A percentile compares a stretch with the other conserved stretches of the same genome.
Evolutionary conservation across 2,113 vertebrate genomes (phyloP).

Genomic region (Chloropsis hardwickii): DNA sequence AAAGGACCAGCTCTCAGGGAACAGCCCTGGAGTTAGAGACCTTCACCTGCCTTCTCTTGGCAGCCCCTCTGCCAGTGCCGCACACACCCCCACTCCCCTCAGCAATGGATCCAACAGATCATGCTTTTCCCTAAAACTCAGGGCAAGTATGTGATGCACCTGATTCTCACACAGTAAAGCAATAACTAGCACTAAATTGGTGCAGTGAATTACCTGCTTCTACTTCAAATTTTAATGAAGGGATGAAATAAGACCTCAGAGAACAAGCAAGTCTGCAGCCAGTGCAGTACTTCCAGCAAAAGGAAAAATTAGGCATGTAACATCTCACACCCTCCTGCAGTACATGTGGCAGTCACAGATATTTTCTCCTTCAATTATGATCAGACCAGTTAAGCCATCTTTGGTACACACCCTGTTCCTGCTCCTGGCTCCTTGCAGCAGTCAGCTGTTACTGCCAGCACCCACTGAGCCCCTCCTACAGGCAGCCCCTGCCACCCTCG

Average conservation of each 20-base stretch:
- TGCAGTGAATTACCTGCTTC: background rate
- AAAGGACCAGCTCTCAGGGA: background rate
- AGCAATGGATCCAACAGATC: fast-evolving
- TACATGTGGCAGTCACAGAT: fast-evolving
- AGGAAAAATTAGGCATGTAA: fast-evolving
- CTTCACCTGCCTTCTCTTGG: no score
- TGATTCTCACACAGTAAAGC: fast-evolving
- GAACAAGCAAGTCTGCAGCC: fast-evolving
- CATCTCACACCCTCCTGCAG: fast-evolving
- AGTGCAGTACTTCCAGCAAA: fast-evolving
- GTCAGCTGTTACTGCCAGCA: background rate
- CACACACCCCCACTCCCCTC: fast-evolving
- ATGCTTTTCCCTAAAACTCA: fast-evolving
- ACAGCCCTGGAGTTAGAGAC: background rate
- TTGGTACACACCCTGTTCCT: fast-evolving
- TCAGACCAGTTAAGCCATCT: background rate
- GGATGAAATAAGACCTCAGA: background rate
- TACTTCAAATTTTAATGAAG: background rate
- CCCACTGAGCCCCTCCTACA: fast-evolving
- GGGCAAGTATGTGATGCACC: background rate
- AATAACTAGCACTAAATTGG: background rate
- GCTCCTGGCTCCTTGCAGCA: background rate
- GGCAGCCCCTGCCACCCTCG: background rate
- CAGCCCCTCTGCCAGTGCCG: fast-evolving
- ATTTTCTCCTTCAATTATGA: background rate